Conservation (phyloP, 2,113 vertebrate genomes). For the Hypomesus transpacificus region DNA sequence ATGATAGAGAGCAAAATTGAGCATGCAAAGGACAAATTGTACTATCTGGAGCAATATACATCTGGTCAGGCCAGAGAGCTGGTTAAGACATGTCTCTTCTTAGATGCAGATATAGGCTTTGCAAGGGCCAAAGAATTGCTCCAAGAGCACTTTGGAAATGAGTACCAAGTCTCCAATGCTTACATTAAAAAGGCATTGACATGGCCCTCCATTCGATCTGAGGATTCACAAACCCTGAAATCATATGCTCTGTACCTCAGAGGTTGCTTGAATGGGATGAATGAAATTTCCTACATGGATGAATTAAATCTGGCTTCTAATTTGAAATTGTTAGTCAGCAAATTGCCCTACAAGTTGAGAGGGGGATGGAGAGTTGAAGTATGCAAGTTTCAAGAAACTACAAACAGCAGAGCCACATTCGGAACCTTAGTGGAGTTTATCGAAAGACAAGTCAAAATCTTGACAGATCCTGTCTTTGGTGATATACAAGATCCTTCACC, state of each 20-base stretch:
- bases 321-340: background rate
- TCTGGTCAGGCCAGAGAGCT: too few species aligned
- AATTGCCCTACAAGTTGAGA: background rate
- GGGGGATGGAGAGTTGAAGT: background rate
- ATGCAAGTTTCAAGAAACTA: background rate
- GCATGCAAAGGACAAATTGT: too few species aligned
- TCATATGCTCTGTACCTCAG: background rate
- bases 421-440: background rate
- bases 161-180: background rate
- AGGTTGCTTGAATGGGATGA: background rate
- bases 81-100: too few species aligned
- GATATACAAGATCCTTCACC: background rate
- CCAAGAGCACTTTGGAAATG: background rate
- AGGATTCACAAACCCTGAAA: background rate
- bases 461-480: background rate
- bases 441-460: background rate
- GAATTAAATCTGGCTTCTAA: background rate
- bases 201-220: background rate
- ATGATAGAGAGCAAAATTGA: background rate
- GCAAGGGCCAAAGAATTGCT: background rate
- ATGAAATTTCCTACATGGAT: background rate
- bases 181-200: background rate
- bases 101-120: too few species aligned
- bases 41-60: too few species aligned
- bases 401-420: background rate